Conservation (phyloP, 2,888 invertebrate genomes). For the Acrobeloides nanus region DNA sequence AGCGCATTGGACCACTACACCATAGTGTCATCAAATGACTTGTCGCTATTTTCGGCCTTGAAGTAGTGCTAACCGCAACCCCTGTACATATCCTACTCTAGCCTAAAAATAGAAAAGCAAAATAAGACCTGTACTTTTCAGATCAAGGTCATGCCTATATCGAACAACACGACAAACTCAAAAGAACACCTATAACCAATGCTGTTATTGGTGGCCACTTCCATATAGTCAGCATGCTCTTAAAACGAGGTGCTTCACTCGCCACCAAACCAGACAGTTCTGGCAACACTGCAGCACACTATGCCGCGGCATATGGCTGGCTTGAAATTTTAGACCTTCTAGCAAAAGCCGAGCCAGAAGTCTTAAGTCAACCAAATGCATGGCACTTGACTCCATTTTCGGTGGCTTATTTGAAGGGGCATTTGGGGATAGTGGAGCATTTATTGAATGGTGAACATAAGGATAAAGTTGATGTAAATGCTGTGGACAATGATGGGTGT, state of each 20-base stretch:
- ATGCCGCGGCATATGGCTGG: too few species aligned
- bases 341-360: constrained; percentile 47
- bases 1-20: too few species aligned
- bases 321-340: constrained; percentile 57
- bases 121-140: too few species aligned
- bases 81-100: too few species aligned
- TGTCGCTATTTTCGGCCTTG: too few species aligned
- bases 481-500: too few species aligned
- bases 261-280: constrained; percentile 55
- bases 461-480: background rate
- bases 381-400: constrained; percentile 58
- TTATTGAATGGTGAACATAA: constrained; percentile 44
- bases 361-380: constrained; percentile 31
- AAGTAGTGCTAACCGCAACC: too few species aligned
- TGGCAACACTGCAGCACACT: constrained; percentile 59
- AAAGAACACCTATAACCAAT: constrained; percentile 58
- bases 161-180: constrained; percentile 56
- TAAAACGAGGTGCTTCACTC: constrained; percentile 1
- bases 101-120: too few species aligned
- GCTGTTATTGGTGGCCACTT: constrained; percentile 59
- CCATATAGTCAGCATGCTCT: constrained; percentile 26
- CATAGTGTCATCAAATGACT: too few species aligned
- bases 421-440: constrained; percentile 56
- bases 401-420: constrained; percentile 58
- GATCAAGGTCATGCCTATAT: constrained; percentile 45